Percentiles rank a stretch among this genome's conserved stretches.
Evolutionary conservation across 1,140 invertebrate genomes (phyloP).

Genomic region (Scaptomyza montana): DNA sequence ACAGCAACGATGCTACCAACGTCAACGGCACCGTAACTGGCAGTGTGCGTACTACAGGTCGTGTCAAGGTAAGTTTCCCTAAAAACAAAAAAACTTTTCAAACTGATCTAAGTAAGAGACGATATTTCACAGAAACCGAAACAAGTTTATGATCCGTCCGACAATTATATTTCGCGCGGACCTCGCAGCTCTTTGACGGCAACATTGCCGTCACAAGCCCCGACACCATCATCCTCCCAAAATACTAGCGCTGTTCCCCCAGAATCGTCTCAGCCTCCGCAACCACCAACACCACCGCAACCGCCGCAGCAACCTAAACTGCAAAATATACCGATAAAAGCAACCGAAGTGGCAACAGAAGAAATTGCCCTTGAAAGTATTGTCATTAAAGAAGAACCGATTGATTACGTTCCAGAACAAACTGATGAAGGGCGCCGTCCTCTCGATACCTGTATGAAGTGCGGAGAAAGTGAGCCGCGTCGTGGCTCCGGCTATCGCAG

Average conservation of each 20-base stretch:
- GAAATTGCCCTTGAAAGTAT: not conserved
- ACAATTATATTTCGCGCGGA: slow-evolving; percentile 87
- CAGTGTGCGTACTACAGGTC: slow-evolving; percentile 74
- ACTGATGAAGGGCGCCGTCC: slow-evolving; percentile 21
- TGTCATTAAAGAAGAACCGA: slow-evolving; percentile 6
- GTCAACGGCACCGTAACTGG: slow-evolving; percentile 11
- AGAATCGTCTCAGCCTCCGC: slow-evolving; percentile 4
- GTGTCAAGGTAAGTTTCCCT: slow-evolving; percentile 63
- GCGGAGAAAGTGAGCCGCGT: slow-evolving; percentile 58
- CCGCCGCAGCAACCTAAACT: not conserved
- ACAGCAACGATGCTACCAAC: slow-evolving; percentile 43
- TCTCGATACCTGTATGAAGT: slow-evolving; percentile 66
- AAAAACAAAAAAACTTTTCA: not conserved
- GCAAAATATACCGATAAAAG: not conserved
- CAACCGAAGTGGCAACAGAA: slow-evolving; percentile 2
- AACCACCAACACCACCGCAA: slow-evolving; percentile 11
- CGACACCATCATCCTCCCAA: not conserved
- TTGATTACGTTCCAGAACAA: not conserved
- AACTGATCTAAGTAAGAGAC: not conserved
- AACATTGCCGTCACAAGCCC: not conserved
- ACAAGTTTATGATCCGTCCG: slow-evolving; percentile 90
- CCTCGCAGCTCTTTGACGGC: slow-evolving; percentile 40
- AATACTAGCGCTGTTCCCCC: not conserved
- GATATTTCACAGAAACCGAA: slow-evolving; percentile 82
- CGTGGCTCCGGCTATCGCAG: slow-evolving; percentile 70